phyloP scores from a whole-genome alignment of 2,888 invertebrate species.

The Amphiduros pacificus region DNA sequence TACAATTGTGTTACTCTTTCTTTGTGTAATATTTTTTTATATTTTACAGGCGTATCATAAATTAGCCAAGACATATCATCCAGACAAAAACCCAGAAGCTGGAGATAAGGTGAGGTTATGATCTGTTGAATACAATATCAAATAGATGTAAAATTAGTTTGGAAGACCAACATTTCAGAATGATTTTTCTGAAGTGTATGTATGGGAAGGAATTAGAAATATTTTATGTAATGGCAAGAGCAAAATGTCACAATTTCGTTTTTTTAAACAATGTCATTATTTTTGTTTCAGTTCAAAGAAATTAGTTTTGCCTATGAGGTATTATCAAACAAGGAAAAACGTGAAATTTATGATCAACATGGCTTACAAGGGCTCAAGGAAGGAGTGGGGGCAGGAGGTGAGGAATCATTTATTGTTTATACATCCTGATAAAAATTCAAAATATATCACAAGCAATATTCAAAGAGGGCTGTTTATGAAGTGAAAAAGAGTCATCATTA shows the following conservation, averaged over 20 bases:
- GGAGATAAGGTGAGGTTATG: slow-evolving; percentile 71
- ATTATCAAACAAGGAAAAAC: slow-evolving; percentile 84
- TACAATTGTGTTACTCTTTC: neutral
- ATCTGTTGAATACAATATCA: neutral
- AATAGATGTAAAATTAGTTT: neutral
- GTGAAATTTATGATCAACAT: slow-evolving; percentile 81
- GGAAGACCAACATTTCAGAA: too few relatives aligned
- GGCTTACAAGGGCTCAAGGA: slow-evolving; percentile 88
- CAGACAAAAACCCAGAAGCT: slow-evolving; percentile 84
- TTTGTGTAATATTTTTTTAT: neutral
- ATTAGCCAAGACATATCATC: slow-evolving; percentile 91
- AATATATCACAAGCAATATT: too few relatives aligned
- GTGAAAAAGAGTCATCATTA: too few relatives aligned
- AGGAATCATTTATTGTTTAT: neutral
- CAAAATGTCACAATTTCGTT: too few relatives aligned
- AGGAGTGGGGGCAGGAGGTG: slow-evolving; percentile 63
- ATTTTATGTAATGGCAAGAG: too few relatives aligned
- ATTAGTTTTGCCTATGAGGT: slow-evolving; percentile 94
- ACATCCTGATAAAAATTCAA: neutral
- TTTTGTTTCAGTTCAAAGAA: slow-evolving; percentile 75
- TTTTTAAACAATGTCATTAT: neutral
- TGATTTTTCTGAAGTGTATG: too few relatives aligned
- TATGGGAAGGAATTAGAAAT: too few relatives aligned
- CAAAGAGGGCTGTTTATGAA: too few relatives aligned
- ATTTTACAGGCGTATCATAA: slow-evolving; percentile 80